A percentile compares a stretch with the other conserved stretches of the same genome.
These are phyloP conservation scores for Coregonus ussuriensis DNA, from an alignment of 2,797 vertebrate species.

Conservation along the genomic window DNA sequence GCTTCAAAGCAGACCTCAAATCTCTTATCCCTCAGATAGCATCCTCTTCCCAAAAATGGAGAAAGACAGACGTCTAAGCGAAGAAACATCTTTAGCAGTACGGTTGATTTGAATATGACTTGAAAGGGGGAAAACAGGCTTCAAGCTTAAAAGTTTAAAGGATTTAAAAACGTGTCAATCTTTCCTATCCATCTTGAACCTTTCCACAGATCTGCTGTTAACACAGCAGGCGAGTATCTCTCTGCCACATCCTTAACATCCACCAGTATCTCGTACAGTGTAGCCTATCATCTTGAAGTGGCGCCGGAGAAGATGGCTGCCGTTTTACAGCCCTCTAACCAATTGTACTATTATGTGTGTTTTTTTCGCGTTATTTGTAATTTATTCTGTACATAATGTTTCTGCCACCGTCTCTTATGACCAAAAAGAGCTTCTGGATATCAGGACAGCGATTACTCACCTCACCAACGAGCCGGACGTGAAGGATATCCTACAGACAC, in stretches of 20 bases:
- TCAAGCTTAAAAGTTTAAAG: not conserved
- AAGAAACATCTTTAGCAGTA: conserved; percentile 21
- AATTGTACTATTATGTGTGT: too few relatives aligned
- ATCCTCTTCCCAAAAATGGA: conserved; percentile 3
- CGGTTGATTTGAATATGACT: not conserved
- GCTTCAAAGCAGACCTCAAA: conserved; percentile 23
- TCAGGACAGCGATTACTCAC: too few relatives aligned
- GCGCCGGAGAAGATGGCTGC: too few relatives aligned
- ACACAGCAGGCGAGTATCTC: conserved; percentile 29
- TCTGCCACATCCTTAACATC: conserved; percentile 43
- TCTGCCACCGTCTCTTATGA: too few relatives aligned
- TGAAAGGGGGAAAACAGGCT: conserved; percentile 14
- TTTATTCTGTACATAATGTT: too few relatives aligned
- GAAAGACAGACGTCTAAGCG: not conserved
- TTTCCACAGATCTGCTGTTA: conserved; percentile 25
- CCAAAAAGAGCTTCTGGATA: too few relatives aligned
- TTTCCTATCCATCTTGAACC: conserved; percentile 27
- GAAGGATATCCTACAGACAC: too few relatives aligned
- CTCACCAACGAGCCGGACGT: too few relatives aligned
- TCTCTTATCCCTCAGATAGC: conserved; percentile 17
- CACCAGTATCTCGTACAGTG: conserved; percentile 29
- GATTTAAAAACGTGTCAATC: not conserved
- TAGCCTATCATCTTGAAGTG: not conserved
- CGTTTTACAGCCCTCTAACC: too few relatives aligned
- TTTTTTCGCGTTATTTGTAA: too few relatives aligned